Conservation (phyloP, 2,888 invertebrate genomes). For the Ephialtes manifestator region DNA sequence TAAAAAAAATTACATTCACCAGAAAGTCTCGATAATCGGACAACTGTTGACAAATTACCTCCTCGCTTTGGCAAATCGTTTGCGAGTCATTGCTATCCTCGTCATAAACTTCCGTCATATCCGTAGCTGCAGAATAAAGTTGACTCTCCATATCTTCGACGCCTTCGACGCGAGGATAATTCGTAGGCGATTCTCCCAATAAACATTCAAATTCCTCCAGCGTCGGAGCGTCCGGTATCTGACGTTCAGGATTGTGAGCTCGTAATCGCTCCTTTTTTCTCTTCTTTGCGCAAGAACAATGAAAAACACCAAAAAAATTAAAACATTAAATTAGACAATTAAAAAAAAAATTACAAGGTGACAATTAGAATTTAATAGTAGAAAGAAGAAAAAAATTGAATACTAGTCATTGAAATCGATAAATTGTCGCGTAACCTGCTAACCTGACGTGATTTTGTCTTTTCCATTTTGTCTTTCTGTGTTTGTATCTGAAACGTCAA, state of each 20-base stretch:
- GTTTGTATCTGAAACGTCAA: conserved; percentile 6
- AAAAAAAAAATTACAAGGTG: not conserved
- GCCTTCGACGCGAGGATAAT: conserved; percentile 83
- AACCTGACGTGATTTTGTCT: conserved; percentile 49
- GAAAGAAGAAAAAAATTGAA: too few species aligned
- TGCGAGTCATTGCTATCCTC: conserved; percentile 64
- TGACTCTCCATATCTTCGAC: conserved; percentile 85
- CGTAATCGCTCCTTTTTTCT: conserved; percentile 79
- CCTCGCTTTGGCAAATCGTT: not conserved
- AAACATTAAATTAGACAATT: not conserved
- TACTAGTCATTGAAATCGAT: not conserved
- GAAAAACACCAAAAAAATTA: not conserved
- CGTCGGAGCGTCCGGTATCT: conserved; percentile 84
- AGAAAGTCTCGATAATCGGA: not conserved
- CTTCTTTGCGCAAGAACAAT: conserved; percentile 73
- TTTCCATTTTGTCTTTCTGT: conserved; percentile 50
- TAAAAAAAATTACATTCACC: conserved; percentile 5
- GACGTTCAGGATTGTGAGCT: conserved; percentile 76
- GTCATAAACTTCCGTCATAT: conserved; percentile 81
- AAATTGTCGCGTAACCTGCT: not conserved
- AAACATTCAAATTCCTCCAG: conserved; percentile 84
- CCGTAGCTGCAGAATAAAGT: conserved; percentile 84
- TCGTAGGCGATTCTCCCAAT: conserved; percentile 84
- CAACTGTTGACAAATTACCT: not conserved
- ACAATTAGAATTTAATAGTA: too few species aligned